Evolutionary conservation across 2,797 vertebrate genomes (phyloP).

Genomic region (Rhinatrema bivittatum): DNA sequence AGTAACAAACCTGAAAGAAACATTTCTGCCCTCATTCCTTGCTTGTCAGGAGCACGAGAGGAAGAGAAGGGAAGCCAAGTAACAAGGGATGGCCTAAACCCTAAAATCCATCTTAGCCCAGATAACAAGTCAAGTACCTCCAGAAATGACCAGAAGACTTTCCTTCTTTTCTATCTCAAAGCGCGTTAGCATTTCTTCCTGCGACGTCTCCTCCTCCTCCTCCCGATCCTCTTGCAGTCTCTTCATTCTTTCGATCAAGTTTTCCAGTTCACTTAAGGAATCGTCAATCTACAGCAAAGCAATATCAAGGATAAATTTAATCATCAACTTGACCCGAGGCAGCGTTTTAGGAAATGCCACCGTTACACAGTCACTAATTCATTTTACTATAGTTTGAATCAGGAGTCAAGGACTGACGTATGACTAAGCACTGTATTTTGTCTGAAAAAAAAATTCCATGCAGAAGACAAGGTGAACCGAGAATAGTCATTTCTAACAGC

Average conservation of each 20-base stretch:
- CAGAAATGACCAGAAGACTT: constrained; percentile 65
- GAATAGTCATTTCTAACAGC: no score
- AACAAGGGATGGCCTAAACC: no score
- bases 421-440: no score
- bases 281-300: constrained; percentile 12
- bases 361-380: background rate
- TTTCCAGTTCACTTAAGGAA: constrained; percentile 71
- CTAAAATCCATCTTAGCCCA: no score
- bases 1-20: no score
- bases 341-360: constrained; percentile 17
- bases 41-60: no score
- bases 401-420: no score
- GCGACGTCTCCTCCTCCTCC: constrained; percentile 62
- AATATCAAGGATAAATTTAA: no score
- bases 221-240: constrained; percentile 66
- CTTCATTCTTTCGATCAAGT: constrained; percentile 74
- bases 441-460: no score
- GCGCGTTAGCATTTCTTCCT: constrained; percentile 72
- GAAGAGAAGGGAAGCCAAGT: no score
- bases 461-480: no score
- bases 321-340: constrained; percentile 45
- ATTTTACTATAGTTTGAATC: background rate
- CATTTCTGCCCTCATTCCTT: no score
- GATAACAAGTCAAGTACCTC: constrained; percentile 49
- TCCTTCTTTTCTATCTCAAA: constrained; percentile 75